phyloP scores from a whole-genome alignment of 2,113 vertebrate genomes.

The Lagopus leucura region DNA sequence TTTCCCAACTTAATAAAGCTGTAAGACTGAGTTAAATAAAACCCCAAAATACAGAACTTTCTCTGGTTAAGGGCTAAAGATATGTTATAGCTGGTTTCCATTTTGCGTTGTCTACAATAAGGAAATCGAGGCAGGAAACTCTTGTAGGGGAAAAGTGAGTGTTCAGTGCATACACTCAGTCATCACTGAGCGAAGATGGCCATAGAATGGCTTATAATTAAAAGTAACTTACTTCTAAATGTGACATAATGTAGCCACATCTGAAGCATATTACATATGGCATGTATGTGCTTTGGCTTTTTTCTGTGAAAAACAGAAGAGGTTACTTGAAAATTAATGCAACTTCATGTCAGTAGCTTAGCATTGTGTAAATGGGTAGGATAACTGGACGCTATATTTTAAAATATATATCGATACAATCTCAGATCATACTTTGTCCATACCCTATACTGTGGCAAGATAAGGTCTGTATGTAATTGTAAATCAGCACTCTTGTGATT shows the following conservation, averaged over 20 bases:
- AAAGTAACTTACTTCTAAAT: not conserved
- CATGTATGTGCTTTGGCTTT: not conserved
- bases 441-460: not conserved
- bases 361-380: not conserved
- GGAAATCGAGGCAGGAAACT: not conserved
- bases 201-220: not conserved
- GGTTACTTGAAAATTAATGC: not conserved
- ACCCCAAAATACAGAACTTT: not conserved
- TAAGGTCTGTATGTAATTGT: not conserved
- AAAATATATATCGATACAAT: not conserved
- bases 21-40: not conserved
- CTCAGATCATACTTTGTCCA: not conserved
- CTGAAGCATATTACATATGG: not conserved
- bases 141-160: not conserved
- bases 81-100: not conserved
- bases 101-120: not conserved
- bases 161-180: not conserved
- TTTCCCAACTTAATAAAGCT: not conserved
- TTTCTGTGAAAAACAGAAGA: not conserved
- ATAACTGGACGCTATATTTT: not conserved
- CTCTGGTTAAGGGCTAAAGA: not conserved
- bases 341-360: not conserved
- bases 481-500: not conserved
- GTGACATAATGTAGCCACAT: not conserved
- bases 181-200: not conserved